Conservation (phyloP, 2,113 vertebrate genomes). For the Macroglossus sobrinus region DNA sequence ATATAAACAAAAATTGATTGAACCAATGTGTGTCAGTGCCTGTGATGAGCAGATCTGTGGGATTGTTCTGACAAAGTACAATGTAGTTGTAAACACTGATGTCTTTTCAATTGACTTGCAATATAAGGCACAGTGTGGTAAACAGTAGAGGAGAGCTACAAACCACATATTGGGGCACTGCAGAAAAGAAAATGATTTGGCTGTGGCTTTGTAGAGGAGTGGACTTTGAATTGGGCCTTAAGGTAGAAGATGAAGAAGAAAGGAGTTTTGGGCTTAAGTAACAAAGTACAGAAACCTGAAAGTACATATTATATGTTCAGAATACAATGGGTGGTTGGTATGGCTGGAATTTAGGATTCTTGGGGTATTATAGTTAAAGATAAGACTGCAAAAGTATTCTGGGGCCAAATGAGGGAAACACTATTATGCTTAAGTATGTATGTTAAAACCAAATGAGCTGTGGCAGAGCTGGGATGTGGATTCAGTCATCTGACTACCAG, state of each 20-base stretch:
- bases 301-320: background rate
- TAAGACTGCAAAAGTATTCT: background rate
- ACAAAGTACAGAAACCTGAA: background rate
- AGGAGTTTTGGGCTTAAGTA: background rate
- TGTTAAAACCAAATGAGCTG: background rate
- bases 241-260: background rate
- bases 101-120: background rate
- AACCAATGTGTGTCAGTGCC: background rate
- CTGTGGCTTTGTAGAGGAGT: background rate
- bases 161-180: background rate
- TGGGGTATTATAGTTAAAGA: background rate
- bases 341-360: background rate
- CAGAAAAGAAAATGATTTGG: background rate
- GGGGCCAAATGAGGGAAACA: background rate
- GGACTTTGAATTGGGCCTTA: constrained; percentile 7
- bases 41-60: background rate
- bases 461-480: constrained; percentile 3
- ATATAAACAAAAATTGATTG: background rate
- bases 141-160: background rate
- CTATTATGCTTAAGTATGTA: background rate
- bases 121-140: background rate
- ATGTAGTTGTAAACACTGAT: background rate
- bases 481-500: background rate
- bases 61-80: background rate
- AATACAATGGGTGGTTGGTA: background rate